phyloP scores from a whole-genome alignment of 1,140 invertebrate genomes.

The Palaemon carinicauda region DNA sequence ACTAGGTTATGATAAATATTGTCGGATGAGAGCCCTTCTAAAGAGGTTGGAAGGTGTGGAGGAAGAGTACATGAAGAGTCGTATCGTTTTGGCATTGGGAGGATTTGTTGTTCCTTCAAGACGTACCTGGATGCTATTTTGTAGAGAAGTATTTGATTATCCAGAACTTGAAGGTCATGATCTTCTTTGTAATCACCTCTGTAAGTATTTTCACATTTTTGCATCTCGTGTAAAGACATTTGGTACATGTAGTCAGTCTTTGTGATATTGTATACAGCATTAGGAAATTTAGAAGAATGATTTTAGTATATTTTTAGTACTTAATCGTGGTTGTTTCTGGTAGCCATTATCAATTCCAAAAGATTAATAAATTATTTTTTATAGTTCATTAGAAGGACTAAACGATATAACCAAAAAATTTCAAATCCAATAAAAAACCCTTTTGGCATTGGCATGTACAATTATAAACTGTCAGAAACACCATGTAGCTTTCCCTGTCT shows the following conservation, averaged over 20 bases:
- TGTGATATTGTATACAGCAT: too few species aligned
- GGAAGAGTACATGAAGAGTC: slow-evolving; percentile 77
- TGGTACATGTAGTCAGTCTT: too few species aligned
- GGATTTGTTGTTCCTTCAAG: slow-evolving; percentile 76
- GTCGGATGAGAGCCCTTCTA: slow-evolving; percentile 83
- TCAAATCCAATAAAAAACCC: slow-evolving; percentile 5
- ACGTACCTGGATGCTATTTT: slow-evolving; percentile 85
- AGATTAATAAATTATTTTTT: too few species aligned
- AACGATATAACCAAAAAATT: too few species aligned
- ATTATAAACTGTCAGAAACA: background rate
- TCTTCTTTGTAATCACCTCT: slow-evolving; percentile 88
- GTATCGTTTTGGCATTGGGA: slow-evolving; percentile 79
- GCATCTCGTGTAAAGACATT: too few species aligned
- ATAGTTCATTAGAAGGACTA: too few species aligned
- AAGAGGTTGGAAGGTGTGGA: slow-evolving; percentile 80
- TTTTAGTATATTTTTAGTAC: too few species aligned
- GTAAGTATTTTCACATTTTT: slow-evolving; percentile 65
- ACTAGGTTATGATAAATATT: slow-evolving; percentile 87
- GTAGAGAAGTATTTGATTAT: slow-evolving; percentile 89
- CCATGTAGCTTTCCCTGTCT: background rate
- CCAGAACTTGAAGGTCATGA: slow-evolving; percentile 90
- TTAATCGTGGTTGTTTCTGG: too few species aligned
- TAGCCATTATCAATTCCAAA: too few species aligned
- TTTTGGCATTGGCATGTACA: slow-evolving; percentile 23
- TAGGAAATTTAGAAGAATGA: background rate